phyloP scores from a whole-genome alignment of 2,888 invertebrate species.

The Athalia circularis region DNA sequence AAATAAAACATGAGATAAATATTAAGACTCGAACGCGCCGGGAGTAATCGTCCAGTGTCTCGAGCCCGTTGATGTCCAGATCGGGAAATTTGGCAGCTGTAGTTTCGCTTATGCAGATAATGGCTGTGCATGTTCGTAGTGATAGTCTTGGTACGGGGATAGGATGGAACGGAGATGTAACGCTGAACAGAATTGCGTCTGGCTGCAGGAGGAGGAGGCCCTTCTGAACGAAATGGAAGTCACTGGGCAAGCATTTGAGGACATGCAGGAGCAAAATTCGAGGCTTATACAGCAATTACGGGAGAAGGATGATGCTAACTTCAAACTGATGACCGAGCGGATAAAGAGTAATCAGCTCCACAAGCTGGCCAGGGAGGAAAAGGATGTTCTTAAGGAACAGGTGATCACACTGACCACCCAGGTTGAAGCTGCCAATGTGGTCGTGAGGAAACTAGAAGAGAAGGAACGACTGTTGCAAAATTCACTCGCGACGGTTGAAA shows the following conservation, averaged over 20 bases:
- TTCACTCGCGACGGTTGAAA: slow-evolving; percentile 94
- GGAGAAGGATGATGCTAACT: slow-evolving; percentile 98
- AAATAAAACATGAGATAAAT: too few relatives aligned
- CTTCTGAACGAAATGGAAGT: slow-evolving; percentile 99
- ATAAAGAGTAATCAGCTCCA: slow-evolving; percentile 97
- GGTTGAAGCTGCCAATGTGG: slow-evolving; percentile 96
- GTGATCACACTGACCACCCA: slow-evolving; percentile 88
- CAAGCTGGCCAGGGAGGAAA: slow-evolving; percentile 95
- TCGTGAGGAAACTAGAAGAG: slow-evolving; percentile 95
- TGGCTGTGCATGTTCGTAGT: slow-evolving; percentile 46
- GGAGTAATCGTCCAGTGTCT: too few relatives aligned
- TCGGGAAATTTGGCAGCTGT: neutral
- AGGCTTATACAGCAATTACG: slow-evolving; percentile 94
- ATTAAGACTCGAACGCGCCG: too few relatives aligned
- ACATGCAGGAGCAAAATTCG: slow-evolving; percentile 99
- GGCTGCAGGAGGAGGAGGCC: slow-evolving; percentile 92
- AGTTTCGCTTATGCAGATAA: slow-evolving; percentile 22
- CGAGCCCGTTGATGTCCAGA: too few relatives aligned
- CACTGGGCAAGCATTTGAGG: slow-evolving; percentile 98
- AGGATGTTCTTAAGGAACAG: slow-evolving; percentile 92
- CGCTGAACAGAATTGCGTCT: slow-evolving; percentile 72
- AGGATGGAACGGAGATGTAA: slow-evolving; percentile 69
- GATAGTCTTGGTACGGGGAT: slow-evolving; percentile 50
- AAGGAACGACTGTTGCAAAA: slow-evolving; percentile 95
- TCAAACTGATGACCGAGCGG: slow-evolving; percentile 98